phyloP scores from a whole-genome alignment of 2,888 invertebrate genomes.

The Formica aserva region DNA sequence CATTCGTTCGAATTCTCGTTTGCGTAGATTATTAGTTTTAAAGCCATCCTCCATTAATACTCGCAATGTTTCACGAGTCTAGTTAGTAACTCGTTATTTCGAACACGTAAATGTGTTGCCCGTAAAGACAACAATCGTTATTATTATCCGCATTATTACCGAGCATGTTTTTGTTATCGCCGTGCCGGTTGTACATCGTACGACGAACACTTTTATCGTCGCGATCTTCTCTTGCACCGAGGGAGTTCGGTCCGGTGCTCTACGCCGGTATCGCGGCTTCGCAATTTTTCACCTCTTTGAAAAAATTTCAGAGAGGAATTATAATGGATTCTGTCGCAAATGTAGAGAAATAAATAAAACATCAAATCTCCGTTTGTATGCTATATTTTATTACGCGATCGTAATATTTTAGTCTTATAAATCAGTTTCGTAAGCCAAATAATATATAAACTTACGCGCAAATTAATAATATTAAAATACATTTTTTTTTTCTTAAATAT shows the following conservation, averaged over 20 bases:
- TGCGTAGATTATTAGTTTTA: conserved; percentile 52
- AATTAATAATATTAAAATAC: conserved; percentile 5
- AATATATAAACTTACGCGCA: neutral
- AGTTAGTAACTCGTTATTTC: conserved; percentile 62
- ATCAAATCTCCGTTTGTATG: conserved; percentile 10
- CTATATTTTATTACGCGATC: conserved; percentile 21
- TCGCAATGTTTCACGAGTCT: conserved; percentile 44
- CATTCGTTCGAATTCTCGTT: conserved; percentile 31
- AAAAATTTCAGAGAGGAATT: conserved; percentile 23
- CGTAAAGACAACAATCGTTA: conserved; percentile 65
- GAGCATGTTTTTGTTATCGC: conserved; percentile 63
- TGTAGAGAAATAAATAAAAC: conserved; percentile 35
- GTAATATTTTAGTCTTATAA: conserved; percentile 38
- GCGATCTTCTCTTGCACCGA: conserved; percentile 52
- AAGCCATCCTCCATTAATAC: conserved; percentile 43
- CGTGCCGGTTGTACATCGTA: conserved; percentile 55
- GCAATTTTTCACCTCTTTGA: conserved; percentile 53
- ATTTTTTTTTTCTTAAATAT: neutral
- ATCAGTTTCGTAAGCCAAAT: conserved; percentile 15
- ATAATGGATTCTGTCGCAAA: conserved; percentile 36
- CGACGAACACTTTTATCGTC: conserved; percentile 62
- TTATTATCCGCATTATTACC: conserved; percentile 63
- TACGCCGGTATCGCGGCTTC: conserved; percentile 1
- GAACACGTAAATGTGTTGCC: conserved; percentile 55
- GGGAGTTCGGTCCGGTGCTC: conserved; percentile 35